Conservation (phyloP, 2,888 invertebrate genomes). For the Patella depressa region DNA sequence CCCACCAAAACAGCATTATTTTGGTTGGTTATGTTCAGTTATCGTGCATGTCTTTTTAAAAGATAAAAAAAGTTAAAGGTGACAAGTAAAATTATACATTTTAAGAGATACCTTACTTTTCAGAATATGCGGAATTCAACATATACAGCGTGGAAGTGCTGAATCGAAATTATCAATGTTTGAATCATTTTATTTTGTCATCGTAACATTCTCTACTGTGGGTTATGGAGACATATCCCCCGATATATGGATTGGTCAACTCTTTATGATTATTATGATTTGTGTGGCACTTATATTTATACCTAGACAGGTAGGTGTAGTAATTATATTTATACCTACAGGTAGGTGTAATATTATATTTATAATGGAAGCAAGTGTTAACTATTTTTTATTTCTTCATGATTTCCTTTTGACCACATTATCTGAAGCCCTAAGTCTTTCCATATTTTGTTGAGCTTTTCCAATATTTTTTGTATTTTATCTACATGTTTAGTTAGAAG, state of each 20-base stretch:
- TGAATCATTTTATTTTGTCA: constrained; percentile 96
- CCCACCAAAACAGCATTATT: too few species aligned
- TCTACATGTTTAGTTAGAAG: constrained; percentile 83
- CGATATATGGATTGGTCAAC: constrained; percentile 56
- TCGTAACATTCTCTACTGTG: constrained; percentile 84
- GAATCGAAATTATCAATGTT: constrained; percentile 88
- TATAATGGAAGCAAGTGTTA: background rate
- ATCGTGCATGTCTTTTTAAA: too few species aligned
- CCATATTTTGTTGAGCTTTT: background rate
- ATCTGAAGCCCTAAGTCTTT: background rate
- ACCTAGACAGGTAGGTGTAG: constrained; percentile 47
- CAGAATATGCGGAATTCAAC: constrained; percentile 98
- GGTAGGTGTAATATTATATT: background rate
- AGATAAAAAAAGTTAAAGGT: too few species aligned
- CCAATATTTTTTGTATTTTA: background rate
- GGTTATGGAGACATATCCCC: constrained; percentile 64
- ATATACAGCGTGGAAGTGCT: constrained; percentile 89
- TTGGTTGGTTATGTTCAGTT: too few species aligned
- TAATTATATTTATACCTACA: background rate
- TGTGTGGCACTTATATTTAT: constrained; percentile 53
- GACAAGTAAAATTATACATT: too few species aligned
- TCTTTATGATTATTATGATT: constrained; percentile 59
- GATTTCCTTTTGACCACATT: background rate
- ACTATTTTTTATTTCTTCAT: background rate
- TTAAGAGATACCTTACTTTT: constrained; percentile 48